phyloP scores from a whole-genome alignment of 2,113 vertebrate genomes.

The Trichomycterus rosablanca region DNA sequence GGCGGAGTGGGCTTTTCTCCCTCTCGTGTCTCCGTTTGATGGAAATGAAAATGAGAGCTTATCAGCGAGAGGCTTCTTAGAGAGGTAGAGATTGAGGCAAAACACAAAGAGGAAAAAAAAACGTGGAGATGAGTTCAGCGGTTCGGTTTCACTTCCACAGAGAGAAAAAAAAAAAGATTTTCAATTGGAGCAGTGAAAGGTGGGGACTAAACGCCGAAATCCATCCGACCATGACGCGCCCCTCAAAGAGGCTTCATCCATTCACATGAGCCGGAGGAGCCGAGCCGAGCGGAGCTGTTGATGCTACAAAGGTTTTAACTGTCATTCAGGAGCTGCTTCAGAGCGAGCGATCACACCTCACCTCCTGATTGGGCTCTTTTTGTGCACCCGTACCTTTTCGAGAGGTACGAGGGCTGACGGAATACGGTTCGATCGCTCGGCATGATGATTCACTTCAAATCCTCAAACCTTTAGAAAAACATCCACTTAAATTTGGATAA shows the following conservation, averaged over 20 bases:
- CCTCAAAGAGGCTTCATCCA: conserved; percentile 29
- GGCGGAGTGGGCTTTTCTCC: conserved; percentile 28
- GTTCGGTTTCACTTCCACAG: conserved; percentile 21
- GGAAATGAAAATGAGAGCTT: conserved; percentile 45
- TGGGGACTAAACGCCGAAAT: conserved; percentile 2
- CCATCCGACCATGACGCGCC: conserved; percentile 8
- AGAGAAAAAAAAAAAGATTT: conserved; percentile 16
- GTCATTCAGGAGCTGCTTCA: conserved; percentile 9
- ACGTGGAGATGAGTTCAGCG: conserved; percentile 28
- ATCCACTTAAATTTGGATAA: conserved; percentile 1
- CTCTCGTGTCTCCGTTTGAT: conserved; percentile 30
- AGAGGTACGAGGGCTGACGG: conserved; percentile 18
- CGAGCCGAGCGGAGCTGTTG: conserved; percentile 10
- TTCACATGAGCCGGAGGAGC: conserved; percentile 22
- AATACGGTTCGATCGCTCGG: conserved; percentile 23
- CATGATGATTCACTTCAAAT: neutral
- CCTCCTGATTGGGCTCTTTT: conserved; percentile 29
- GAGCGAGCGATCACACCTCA: conserved; percentile 23
- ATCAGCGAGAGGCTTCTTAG: conserved; percentile 32
- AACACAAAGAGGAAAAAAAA: conserved; percentile 16
- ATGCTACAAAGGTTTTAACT: conserved; percentile 10
- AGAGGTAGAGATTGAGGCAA: conserved; percentile 33
- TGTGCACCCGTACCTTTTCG: conserved; percentile 4
- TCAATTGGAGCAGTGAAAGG: conserved; percentile 19
- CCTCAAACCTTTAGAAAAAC: neutral